phyloP scores from a whole-genome alignment of 1,140 invertebrate species.

The Dendrolimus punctatus region DNA sequence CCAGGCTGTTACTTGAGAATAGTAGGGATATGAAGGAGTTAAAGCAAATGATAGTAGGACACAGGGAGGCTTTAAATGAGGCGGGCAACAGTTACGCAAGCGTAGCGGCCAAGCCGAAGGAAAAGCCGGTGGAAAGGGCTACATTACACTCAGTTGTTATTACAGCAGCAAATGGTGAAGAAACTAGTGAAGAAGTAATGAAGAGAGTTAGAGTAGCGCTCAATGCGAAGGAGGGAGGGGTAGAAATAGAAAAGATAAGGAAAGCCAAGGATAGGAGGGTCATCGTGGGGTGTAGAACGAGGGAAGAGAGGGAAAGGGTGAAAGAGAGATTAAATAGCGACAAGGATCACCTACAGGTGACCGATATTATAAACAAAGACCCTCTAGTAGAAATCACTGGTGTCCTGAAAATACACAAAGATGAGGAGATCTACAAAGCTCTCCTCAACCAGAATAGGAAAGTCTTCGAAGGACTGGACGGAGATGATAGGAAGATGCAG shows the following conservation, averaged over 20 bases:
- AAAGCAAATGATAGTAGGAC: background rate
- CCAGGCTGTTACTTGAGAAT: slow-evolving; percentile 6
- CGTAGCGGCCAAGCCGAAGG: background rate
- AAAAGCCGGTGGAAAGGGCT: background rate
- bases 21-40: slow-evolving; percentile 3
- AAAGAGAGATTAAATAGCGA: too few relatives aligned
- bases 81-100: slow-evolving; percentile 5
- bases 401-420: too few relatives aligned
- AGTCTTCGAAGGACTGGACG: too few relatives aligned
- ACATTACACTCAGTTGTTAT: slow-evolving; percentile 7
- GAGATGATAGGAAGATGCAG: too few relatives aligned
- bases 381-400: too few relatives aligned
- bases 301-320: too few relatives aligned
- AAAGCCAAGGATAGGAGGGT: too few relatives aligned
- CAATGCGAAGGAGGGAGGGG: slow-evolving; percentile 6
- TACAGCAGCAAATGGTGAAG: slow-evolving; percentile 1
- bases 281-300: too few relatives aligned
- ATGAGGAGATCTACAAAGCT: too few relatives aligned
- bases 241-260: slow-evolving; percentile 8
- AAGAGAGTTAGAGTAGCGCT: slow-evolving; percentile 7
- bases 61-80: background rate
- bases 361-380: too few relatives aligned
- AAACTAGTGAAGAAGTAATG: slow-evolving; percentile 10
- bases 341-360: too few relatives aligned
- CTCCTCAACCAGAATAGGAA: too few relatives aligned